Percentiles rank a stretch among this genome's conserved stretches.
Conservation (phyloP, 1,140 invertebrate species). For the Metaphire vulgaris region DNA sequence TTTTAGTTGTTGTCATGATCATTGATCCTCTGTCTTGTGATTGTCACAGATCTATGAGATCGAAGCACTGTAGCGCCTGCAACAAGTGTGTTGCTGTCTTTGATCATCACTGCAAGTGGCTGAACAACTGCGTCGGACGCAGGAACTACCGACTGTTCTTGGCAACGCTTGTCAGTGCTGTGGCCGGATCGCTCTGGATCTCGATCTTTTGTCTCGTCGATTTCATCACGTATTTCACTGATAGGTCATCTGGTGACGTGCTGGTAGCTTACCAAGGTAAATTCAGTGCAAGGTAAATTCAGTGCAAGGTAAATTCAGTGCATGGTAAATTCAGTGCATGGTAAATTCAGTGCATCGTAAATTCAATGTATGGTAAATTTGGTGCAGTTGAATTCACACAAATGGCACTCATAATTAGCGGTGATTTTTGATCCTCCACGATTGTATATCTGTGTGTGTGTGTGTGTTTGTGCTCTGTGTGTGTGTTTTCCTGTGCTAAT, state of each 20-base stretch:
- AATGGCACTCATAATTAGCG: too few relatives aligned
- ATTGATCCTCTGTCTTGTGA: too few relatives aligned
- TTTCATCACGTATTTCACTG: slow-evolving; percentile 46
- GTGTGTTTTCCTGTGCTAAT: too few relatives aligned
- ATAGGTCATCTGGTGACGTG: slow-evolving; percentile 37
- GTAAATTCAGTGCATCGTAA: background rate
- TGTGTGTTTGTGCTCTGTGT: too few relatives aligned
- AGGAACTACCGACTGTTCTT: slow-evolving; percentile 84
- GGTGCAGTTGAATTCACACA: too few relatives aligned
- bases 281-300: background rate
- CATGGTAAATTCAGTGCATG: background rate
- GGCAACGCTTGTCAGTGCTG: slow-evolving; percentile 73
- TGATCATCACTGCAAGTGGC: slow-evolving; percentile 93
- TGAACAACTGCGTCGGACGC: slow-evolving; percentile 89
- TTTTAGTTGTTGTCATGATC: too few relatives aligned
- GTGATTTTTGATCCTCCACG: too few relatives aligned
- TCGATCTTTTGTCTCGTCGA: slow-evolving; percentile 36
- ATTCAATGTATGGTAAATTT: too few relatives aligned
- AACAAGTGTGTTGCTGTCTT: slow-evolving; percentile 92
- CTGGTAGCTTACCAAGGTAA: slow-evolving; percentile 44
- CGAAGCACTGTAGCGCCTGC: slow-evolving; percentile 92
- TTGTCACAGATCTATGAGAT: slow-evolving; percentile 48
- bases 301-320: background rate
- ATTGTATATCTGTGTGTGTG: too few relatives aligned
- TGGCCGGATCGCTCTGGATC: slow-evolving; percentile 57